phyloP scores from a whole-genome alignment of 2,797 vertebrate genomes.

The Eulemur rubriventer region DNA sequence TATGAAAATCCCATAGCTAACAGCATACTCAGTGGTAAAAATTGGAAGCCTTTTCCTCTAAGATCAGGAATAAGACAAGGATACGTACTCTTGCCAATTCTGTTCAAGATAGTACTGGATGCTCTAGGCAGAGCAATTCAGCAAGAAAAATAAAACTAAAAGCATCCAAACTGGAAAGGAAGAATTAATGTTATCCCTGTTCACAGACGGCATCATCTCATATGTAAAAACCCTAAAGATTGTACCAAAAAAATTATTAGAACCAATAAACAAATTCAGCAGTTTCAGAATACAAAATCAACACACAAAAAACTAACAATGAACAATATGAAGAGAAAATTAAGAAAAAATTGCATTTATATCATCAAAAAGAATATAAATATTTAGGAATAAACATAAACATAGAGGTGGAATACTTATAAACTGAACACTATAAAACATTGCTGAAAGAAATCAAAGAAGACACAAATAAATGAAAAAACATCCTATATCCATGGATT shows the following conservation, averaged over 20 bases:
- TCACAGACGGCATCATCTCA: not conserved
- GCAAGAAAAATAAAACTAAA: conserved; percentile 25
- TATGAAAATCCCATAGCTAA: not conserved
- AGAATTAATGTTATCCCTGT: not conserved
- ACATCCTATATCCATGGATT: not conserved
- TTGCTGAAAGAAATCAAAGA: not conserved
- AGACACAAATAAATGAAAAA: not conserved
- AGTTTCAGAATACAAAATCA: not conserved
- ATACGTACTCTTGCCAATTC: not conserved
- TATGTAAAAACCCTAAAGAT: not conserved
- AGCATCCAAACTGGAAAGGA: not conserved
- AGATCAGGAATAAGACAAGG: not conserved
- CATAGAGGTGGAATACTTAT: not conserved
- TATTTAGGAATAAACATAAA: not conserved
- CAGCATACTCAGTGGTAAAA: not conserved
- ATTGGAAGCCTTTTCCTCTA: not conserved
- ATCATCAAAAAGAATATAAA: not conserved
- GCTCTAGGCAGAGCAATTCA: not conserved
- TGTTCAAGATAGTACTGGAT: not conserved
- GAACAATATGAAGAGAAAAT: not conserved
- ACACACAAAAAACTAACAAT: not conserved
- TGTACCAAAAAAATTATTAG: not conserved
- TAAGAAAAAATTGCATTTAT: not conserved
- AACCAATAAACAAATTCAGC: not conserved
- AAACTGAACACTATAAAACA: not conserved